Evolutionary conservation across 2,113 vertebrate genomes (phyloP).

Genomic region (Acrocephalus kingi): DNA sequence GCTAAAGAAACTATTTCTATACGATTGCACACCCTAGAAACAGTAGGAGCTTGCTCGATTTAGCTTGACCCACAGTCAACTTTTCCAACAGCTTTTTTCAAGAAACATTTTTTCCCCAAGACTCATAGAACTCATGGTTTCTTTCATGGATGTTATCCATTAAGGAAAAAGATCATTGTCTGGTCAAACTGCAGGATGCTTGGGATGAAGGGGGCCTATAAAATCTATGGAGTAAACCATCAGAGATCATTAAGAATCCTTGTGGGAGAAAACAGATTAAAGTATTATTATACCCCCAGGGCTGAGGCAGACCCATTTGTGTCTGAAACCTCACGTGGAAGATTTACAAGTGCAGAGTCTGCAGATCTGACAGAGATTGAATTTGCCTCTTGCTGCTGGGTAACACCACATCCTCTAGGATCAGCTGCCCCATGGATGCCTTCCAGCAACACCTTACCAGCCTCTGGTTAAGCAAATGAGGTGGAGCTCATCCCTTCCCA

Average conservation of each 20-base stretch:
- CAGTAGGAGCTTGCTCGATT: conserved; percentile 6
- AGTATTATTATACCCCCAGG: neutral
- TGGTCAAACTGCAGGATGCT: conserved; percentile 38
- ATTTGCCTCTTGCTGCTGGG: neutral
- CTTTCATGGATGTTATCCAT: conserved; percentile 25
- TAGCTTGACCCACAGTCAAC: conserved; percentile 36
- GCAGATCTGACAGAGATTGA: neutral
- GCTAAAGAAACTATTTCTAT: conserved; percentile 12
- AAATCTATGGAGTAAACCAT: conserved; percentile 13
- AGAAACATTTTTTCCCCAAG: conserved; percentile 48
- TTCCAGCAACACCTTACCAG: neutral
- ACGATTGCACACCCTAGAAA: neutral
- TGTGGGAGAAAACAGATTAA: conserved; percentile 20
- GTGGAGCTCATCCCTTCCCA: neutral
- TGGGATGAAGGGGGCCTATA: conserved; percentile 28
- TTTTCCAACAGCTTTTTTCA: conserved; percentile 36
- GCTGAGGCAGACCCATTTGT: neutral
- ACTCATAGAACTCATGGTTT: conserved; percentile 34
- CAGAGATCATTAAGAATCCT: conserved; percentile 31
- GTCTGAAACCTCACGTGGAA: neutral
- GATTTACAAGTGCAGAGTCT: neutral
- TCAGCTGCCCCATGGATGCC: neutral
- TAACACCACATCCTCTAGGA: neutral
- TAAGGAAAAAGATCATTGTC: conserved; percentile 42
- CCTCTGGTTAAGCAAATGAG: neutral